A percentile compares a stretch with the other conserved stretches of the same genome.
These are phyloP conservation scores for Periophthalmus magnuspinnatus DNA, from an alignment of 2,797 vertebrate genomes.

Conservation along the genomic window DNA sequence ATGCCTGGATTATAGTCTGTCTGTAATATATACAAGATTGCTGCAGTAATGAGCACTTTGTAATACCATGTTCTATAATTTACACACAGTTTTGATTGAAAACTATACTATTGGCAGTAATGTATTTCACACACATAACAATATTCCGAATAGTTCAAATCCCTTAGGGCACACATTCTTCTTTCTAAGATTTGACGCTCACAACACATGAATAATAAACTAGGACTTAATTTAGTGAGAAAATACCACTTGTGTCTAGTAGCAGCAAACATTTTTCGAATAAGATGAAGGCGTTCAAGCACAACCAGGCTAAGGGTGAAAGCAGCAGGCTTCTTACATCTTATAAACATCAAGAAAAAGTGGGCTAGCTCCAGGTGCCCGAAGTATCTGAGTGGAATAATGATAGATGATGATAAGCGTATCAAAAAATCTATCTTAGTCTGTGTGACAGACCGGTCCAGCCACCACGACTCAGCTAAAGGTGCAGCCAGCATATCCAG, in stretches of 20 bases:
- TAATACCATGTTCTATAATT: background rate
- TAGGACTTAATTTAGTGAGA: slow-evolving; percentile 1
- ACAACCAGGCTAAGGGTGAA: slow-evolving; percentile 6
- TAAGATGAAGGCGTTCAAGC: slow-evolving; percentile 1
- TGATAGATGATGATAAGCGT: slow-evolving; percentile 32
- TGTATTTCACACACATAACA: background rate
- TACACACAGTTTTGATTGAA: background rate
- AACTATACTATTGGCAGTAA: background rate
- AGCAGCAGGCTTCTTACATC: slow-evolving; percentile 3
- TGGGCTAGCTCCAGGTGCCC: slow-evolving; percentile 9
- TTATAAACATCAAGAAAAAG: slow-evolving; percentile 9
- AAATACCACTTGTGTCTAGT: slow-evolving; percentile 6
- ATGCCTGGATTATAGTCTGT: no score
- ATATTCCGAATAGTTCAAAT: background rate
- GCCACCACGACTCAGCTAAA: slow-evolving; percentile 39
- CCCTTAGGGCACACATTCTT: background rate
- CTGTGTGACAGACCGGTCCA: slow-evolving; percentile 8
- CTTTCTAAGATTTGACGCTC: background rate
- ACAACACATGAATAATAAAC: background rate
- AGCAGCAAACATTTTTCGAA: background rate
- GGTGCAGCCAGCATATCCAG: slow-evolving; percentile 26
- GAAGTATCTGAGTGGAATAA: slow-evolving; percentile 15
- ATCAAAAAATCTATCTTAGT: slow-evolving; percentile 22
- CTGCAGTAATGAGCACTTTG: background rate
- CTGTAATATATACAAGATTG: background rate